Conservation (phyloP, 64 coral and sea anemone genomes). For the Actinia equina region DNA sequence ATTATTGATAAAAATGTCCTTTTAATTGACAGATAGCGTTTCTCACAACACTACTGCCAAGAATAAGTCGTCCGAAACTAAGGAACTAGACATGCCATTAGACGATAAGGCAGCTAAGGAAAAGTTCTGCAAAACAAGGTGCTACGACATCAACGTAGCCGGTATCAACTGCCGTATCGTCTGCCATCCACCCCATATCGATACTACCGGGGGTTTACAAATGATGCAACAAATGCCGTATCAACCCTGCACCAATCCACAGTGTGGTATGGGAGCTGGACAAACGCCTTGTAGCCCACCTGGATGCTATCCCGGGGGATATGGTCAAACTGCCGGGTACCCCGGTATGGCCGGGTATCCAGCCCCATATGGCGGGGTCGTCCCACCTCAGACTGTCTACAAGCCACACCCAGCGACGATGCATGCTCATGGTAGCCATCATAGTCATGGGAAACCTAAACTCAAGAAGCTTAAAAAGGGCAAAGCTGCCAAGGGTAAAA, state of each 20-base stretch:
- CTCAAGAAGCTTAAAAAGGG: conserved; percentile 25
- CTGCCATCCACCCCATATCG: conserved; percentile 50
- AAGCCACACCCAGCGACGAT: not conserved
- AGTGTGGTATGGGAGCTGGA: conserved; percentile 13
- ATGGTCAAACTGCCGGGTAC: not conserved
- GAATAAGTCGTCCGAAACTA: not conserved
- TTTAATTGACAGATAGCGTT: not conserved
- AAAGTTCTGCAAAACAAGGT: conserved; percentile 55
- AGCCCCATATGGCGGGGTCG: conserved; percentile 7
- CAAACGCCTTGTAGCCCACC: conserved; percentile 33
- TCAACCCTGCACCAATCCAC: not conserved
- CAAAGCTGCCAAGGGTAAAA: not conserved
- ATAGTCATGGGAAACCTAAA: not conserved
- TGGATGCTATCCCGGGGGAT: conserved; percentile 4
- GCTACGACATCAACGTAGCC: conserved; percentile 44
- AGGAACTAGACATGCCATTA: not conserved
- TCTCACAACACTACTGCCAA: not conserved
- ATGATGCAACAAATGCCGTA: conserved; percentile 52
- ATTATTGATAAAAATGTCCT: no score
- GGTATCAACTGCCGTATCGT: conserved; percentile 56
- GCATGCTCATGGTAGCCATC: not conserved
- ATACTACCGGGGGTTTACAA: conserved; percentile 27
- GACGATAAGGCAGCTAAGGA: not conserved
- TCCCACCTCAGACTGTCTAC: conserved; percentile 5
- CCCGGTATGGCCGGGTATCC: not conserved